Base-by-base conservation (phyloP, 2,888 invertebrate genomes). In the Poecilobothrus nobilitatus region DNA sequence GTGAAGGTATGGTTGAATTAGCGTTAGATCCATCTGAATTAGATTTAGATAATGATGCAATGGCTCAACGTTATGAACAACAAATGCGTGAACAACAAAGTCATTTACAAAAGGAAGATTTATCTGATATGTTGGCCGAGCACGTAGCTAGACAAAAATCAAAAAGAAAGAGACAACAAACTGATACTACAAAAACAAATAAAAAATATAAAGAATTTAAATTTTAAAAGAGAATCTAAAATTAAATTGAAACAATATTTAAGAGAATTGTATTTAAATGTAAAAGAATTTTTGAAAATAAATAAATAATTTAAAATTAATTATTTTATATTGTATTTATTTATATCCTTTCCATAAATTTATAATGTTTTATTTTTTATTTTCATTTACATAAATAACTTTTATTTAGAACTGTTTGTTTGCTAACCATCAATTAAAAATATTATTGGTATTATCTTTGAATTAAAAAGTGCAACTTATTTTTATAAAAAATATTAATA, bases 121-220 rank as follows among this genome's bases (percentile, higher is more conserved):
- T 98, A 64, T 95, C 95, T 33, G 98, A 99, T 80, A 97, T 99
- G 97, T 87, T 98, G 77, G 97, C 97, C 6, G 98, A 98, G 81
- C 98, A 99, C 80, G 95, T 96, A 63, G 96, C 97, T 20, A 88
- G 96, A 74, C 97, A 97, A 80, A 97, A 95, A 88, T 96, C 91
- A 77, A 95, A 97, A 83, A 85, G 96, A 73, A 97, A 97, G 81
- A 87, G 95, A 71, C 94, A 95, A 74, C 92, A 93, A 80, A 92
- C 92, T 73, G 91, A 93, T 77, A 93, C 95, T 74, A 76, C 79
- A 66, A 95, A 96, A 81, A 89, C 92, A 75, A 91, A 94, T 18
- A 97, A 97, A 84, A 97, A 97, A 84, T 97, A 97, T 85, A 97
- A 97, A 83, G 97, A 97, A 80, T 97, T 97, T 85, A 97, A 97